Base-by-base conservation (phyloP, 2,797 vertebrate species). In the Oryzias dopingdopingensis region DNA sequence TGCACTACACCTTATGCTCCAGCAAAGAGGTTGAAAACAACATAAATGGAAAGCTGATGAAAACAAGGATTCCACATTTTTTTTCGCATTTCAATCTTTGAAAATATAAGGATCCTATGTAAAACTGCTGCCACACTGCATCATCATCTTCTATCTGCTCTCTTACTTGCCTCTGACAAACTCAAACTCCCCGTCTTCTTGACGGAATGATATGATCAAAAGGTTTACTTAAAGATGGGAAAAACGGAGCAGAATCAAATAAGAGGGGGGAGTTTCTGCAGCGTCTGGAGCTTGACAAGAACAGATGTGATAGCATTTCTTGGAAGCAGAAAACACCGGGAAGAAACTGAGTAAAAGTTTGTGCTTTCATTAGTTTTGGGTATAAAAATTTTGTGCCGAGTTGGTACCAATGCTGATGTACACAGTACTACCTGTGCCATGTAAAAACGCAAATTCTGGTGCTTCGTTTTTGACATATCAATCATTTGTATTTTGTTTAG, bases 141-240 rank as follows among this genome's bases (percentile, higher is more conserved):
- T 62, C 68, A 60, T 23, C 40, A 52, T 50, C 60, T 65, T 49
- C 55, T 71, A 65, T 72, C 67, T 53, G 29, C 56, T 56, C 48
- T 55, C 37, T 62, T 29, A 7, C 65, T 41, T 17, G 14, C 63
- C 65, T 66, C 60, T 82, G 71, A 81, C 67, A 75, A 73, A 75
- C 65, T 75, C 72, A 47, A 62, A 56, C 43, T 14, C 59, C 26
- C 10, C 74, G 84, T 82, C 80, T 14, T 59, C 26, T 13, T 77
- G 84, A 83, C 80, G 78, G 60, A 42, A 68, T 51, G 58, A 75
- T 79, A 71, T 78, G 58, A 77, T 83, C 79, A 81, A 74, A 87
- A 32, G 6, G 62, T 78, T 77, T 70, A 51, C 56, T 78, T 71
- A 79, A 85, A 86, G 69, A 84, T 59, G 59, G 49, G 74, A 71